These are phyloP conservation scores for Epinephelus lanceolatus DNA, from an alignment of 2,113 vertebrate species.

Conservation along the genomic window DNA sequence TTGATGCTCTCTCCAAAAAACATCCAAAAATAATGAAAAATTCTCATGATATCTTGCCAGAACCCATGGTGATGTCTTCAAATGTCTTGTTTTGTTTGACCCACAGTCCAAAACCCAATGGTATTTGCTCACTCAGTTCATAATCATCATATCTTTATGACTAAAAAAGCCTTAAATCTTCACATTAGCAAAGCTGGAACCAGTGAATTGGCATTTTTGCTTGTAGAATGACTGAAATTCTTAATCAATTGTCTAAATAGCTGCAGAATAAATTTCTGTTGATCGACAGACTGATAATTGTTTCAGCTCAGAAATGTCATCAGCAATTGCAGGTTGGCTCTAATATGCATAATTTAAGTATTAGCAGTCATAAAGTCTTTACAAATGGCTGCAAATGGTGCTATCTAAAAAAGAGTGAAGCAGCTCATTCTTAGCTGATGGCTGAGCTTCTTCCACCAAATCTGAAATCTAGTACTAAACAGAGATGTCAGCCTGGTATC, in stretches of 20 bases:
- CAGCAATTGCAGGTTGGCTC: background rate
- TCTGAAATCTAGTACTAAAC: background rate
- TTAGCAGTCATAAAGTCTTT: background rate
- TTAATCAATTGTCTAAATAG: background rate
- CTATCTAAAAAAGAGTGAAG: background rate
- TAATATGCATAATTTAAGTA: background rate
- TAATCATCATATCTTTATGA: background rate
- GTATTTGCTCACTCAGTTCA: background rate
- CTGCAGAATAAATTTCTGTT: too few relatives aligned
- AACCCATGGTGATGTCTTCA: background rate
- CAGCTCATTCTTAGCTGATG: background rate
- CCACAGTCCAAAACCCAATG: background rate
- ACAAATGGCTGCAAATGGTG: background rate
- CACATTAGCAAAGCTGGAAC: background rate
- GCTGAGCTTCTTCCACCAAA: background rate
- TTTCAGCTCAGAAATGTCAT: background rate
- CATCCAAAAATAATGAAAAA: background rate
- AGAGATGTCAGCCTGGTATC: background rate
- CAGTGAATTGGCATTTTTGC: background rate
- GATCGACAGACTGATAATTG: too few relatives aligned
- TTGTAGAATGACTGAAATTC: background rate
- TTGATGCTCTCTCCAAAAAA: background rate
- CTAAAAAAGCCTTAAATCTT: background rate
- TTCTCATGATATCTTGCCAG: background rate
- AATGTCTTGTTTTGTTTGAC: background rate